These are phyloP conservation scores for Drosophila acutilabella DNA, from an alignment of 2,888 invertebrate species.

Conservation along the genomic window DNA sequence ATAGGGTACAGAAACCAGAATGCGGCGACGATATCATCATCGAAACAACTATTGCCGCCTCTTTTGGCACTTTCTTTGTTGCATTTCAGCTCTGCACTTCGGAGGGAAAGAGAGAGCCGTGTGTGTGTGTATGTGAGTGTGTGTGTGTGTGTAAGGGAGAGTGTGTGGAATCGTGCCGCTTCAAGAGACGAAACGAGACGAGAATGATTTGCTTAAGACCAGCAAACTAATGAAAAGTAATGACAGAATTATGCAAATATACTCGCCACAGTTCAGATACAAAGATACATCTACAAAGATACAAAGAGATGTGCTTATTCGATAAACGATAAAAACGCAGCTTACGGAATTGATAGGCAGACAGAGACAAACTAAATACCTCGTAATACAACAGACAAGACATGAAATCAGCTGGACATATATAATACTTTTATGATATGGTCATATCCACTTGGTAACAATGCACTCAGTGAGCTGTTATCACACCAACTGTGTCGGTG, in stretches of 20 bases:
- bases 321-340: slow-evolving; percentile 40
- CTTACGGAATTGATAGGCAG: slow-evolving; percentile 52
- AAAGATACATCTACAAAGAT: neutral
- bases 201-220: slow-evolving; percentile 42
- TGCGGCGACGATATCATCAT: slow-evolving; percentile 28
- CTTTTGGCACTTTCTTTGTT: slow-evolving; percentile 50
- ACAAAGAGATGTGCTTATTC: neutral
- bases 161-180: neutral
- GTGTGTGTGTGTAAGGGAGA: neutral
- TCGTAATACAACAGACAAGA: slow-evolving; percentile 9
- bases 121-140: neutral
- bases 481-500: slow-evolving; percentile 26
- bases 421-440: slow-evolving; percentile 4
- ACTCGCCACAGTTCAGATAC: slow-evolving; percentile 4
- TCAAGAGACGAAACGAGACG: slow-evolving; percentile 13
- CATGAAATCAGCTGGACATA: slow-evolving; percentile 19
- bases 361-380: slow-evolving; percentile 7
- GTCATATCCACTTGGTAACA: slow-evolving; percentile 47
- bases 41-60: slow-evolving; percentile 24
- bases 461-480: slow-evolving; percentile 29
- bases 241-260: slow-evolving; percentile 63
- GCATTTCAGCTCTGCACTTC: slow-evolving; percentile 23
- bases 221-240: slow-evolving; percentile 61
- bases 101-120: slow-evolving; percentile 1
- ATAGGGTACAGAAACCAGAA: slow-evolving; percentile 48